Evolutionary conservation across 23 tunicate genomes (phyloP).

Genomic region (Styela clava): DNA sequence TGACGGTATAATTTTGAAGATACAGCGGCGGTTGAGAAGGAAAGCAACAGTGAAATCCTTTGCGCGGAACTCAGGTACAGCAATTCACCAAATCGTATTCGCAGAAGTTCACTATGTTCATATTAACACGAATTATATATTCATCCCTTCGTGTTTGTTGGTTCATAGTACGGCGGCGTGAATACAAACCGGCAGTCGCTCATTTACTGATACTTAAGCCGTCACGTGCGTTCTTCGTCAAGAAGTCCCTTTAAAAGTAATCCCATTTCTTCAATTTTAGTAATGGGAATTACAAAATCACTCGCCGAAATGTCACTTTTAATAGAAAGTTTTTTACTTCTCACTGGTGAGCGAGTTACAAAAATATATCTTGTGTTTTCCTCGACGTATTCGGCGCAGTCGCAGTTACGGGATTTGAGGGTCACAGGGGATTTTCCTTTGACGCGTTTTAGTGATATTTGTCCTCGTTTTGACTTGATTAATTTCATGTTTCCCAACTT

Average conservation of each 20-base stretch:
- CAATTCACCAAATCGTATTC: too few species aligned
- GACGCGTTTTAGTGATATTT: not conserved
- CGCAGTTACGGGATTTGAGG: not conserved
- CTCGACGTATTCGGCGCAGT: not conserved
- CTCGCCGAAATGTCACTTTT: not conserved
- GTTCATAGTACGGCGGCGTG: too few species aligned
- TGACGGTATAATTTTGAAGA: too few species aligned
- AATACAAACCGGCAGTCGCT: too few species aligned
- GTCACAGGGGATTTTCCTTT: not conserved
- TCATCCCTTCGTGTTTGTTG: too few species aligned
- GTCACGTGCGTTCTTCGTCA: not conserved
- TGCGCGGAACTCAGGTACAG: too few species aligned
- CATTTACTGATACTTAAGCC: too few species aligned
- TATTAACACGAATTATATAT: too few species aligned
- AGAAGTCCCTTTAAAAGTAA: not conserved
- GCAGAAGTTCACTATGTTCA: too few species aligned
- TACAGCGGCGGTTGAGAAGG: too few species aligned
- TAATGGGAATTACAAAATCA: not conserved
- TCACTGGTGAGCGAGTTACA: not conserved
- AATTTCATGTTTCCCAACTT: constrained; percentile 8
- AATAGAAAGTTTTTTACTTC: not conserved
- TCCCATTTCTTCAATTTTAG: not conserved
- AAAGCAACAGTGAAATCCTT: too few species aligned
- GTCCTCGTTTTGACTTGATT: constrained; percentile 8
- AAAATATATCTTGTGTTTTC: not conserved